phyloP scores from a whole-genome alignment of 2,797 vertebrate genomes.

The Serranus cabrilla region DNA sequence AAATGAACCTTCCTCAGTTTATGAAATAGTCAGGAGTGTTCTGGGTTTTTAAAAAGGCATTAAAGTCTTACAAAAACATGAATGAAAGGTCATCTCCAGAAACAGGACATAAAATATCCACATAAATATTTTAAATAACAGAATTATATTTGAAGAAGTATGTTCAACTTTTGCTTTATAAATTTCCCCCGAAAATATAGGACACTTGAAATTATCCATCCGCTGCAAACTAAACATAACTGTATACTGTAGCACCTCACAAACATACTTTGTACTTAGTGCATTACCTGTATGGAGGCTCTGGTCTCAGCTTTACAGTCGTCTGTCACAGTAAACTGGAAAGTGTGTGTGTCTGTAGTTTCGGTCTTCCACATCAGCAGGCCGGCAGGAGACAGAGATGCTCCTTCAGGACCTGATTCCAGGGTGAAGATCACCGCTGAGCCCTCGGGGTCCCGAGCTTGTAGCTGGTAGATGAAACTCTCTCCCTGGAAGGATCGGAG shows the following conservation, averaged over 20 bases:
- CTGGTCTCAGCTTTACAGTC: constrained; percentile 87
- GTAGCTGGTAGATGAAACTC: constrained; percentile 90
- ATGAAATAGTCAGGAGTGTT: too few species aligned
- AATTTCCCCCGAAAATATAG: background rate
- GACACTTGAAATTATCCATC: background rate
- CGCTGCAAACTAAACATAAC: background rate
- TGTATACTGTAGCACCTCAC: background rate
- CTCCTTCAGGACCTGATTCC: constrained; percentile 86
- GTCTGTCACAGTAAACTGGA: constrained; percentile 86
- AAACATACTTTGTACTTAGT: too few species aligned
- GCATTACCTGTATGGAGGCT: constrained; percentile 84
- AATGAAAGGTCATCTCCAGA: background rate
- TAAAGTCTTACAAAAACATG: background rate
- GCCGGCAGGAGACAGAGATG: constrained; percentile 88
- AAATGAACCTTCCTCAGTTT: too few species aligned
- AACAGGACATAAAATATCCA: background rate
- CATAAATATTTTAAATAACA: background rate
- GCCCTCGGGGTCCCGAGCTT: constrained; percentile 90
- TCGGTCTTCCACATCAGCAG: constrained; percentile 89
- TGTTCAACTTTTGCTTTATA: too few species aligned
- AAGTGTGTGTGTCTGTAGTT: constrained; percentile 64
- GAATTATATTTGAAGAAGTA: background rate
- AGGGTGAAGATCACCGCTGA: constrained; percentile 87
- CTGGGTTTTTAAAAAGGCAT: background rate
- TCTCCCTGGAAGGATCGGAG: constrained; percentile 91